These are phyloP conservation scores for Zingel zingel DNA, from an alignment of 2,113 vertebrate genomes.

Conservation along the genomic window DNA sequence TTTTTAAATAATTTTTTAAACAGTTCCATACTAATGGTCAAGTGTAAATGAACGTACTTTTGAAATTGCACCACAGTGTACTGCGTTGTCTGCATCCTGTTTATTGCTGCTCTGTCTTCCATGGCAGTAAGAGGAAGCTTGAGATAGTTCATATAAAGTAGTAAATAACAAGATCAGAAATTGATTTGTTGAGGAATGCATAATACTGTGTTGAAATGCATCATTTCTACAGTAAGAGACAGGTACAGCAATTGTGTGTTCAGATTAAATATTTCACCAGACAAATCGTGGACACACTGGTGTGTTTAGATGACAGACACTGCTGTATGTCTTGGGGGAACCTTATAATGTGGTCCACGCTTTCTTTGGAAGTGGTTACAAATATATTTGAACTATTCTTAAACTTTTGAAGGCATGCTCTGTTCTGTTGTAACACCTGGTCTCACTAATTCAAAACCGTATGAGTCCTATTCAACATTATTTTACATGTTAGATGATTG, in stretches of 20 bases:
- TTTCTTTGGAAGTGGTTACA: constrained; percentile 16
- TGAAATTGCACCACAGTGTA: constrained; percentile 60
- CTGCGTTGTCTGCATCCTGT: constrained; percentile 71
- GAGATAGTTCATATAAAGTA: constrained; percentile 29
- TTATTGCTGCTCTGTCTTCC: constrained; percentile 58
- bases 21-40: constrained; percentile 50
- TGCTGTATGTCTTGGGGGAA: not conserved
- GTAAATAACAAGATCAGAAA: constrained; percentile 31
- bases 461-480: not conserved
- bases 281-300: constrained; percentile 11
- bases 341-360: constrained; percentile 8
- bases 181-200: constrained; percentile 2
- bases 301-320: constrained; percentile 41
- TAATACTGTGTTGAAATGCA: not conserved
- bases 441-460: not conserved
- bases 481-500: not conserved
- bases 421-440: constrained; percentile 1
- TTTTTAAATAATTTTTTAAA: not conserved
- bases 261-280: constrained; percentile 49
- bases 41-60: constrained; percentile 47
- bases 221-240: constrained; percentile 18
- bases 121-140: constrained; percentile 35
- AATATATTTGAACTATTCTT: not conserved
- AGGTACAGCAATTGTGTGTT: constrained; percentile 29
- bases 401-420: not conserved